Base-by-base conservation (phyloP, 2,113 vertebrate species). In the Mungos mungo region DNA sequence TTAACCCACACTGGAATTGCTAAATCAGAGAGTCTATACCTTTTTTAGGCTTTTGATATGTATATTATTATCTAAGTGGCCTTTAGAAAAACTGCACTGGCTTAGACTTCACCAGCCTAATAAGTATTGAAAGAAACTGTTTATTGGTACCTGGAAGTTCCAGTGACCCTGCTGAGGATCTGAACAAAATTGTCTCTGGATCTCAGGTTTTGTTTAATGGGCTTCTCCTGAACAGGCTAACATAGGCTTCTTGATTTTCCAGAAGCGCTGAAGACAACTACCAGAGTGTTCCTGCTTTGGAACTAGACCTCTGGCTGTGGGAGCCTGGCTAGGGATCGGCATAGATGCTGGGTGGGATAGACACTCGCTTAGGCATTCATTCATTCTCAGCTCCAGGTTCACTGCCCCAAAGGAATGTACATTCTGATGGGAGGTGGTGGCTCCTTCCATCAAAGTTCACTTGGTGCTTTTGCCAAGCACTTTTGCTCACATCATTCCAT, bases 401-500 rank as follows among this genome's bases (percentile, higher is more conserved):
- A 71, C 15, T 83, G 80, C 80, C 85, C 79, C 5, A 19, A 96
- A 90, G 85, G 33, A 90, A n/a, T 14, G 81, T 29, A n/a, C 52
- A 91, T 83, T 95, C 74, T 83, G 57, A 71, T 93, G 71, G 31
- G 31, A 89, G 92, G 57, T 27, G 68, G 54, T 63, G 69, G 91
- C 41, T 84, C 69, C 79, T 95, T 84, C 31, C 52, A 45, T 38
- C 0, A 2, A 93, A n/a, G 41, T 54, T 65, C 2, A n/a, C 4
- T 76, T 68, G 63, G 45, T 96, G 68, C 84, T 80, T 83, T 88
- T 41, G 60, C 71, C 71, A 88, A 95, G 31, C 16, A 84, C 33
- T 87, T 96, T 87, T 84, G n/a, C 91, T 93, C 47, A 86, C 66
- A 54, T 85, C 76, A 57, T 79, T 54, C 31, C 54, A 80, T 88